Conservation (phyloP, 2,797 vertebrate species). For the Mus caroli region DNA sequence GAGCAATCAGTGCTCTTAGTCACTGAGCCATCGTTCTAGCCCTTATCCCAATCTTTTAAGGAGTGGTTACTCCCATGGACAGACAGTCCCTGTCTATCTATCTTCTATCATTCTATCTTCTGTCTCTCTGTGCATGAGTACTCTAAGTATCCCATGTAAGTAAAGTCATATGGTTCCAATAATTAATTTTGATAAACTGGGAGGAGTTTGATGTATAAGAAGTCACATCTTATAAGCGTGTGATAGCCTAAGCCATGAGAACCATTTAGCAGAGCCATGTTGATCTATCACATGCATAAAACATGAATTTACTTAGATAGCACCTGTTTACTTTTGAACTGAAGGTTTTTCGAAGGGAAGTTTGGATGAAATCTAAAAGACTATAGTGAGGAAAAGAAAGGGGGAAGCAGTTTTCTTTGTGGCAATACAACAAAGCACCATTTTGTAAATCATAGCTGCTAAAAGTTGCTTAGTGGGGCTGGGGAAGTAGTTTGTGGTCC, state of each 20-base stretch:
- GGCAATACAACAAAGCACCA: neutral
- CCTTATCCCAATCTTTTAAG: too few species aligned
- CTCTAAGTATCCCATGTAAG: neutral
- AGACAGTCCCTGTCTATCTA: neutral
- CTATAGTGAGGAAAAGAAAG: constrained; percentile 10
- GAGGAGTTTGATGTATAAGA: neutral
- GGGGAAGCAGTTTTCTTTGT: neutral
- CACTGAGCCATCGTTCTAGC: neutral
- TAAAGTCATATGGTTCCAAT: neutral
- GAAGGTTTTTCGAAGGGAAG: constrained; percentile 8
- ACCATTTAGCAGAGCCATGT: neutral
- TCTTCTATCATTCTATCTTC: neutral
- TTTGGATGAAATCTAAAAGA: constrained; percentile 1
- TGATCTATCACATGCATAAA: neutral
- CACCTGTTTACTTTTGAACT: constrained; percentile 43
- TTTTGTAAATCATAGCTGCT: neutral
- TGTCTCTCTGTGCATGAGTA: neutral
- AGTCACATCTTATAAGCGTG: neutral
- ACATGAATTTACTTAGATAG: neutral
- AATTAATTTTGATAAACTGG: neutral
- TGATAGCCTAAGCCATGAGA: neutral
- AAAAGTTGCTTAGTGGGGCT: neutral
- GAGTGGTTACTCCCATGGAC: too few species aligned
- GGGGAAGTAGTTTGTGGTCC: neutral
- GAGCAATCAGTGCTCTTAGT: neutral